Conservation (phyloP, 2,797 vertebrate genomes). For the Threskiornis aethiopicus region DNA sequence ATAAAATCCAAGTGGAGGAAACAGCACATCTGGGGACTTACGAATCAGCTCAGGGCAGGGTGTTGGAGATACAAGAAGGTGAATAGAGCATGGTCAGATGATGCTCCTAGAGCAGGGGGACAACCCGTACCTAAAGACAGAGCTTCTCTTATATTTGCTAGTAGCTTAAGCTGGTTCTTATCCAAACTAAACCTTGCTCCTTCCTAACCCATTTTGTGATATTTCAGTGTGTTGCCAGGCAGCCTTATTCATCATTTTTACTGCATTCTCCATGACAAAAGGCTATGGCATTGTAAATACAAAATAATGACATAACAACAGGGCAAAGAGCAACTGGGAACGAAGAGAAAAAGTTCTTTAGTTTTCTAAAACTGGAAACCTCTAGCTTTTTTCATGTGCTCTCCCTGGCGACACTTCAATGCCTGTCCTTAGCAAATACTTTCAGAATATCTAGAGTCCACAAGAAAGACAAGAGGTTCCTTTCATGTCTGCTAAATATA, state of each 20-base stretch:
- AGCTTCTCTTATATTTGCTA: background rate
- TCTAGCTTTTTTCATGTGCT: background rate
- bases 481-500: conserved; percentile 22
- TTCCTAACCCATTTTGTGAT: background rate
- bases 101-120: background rate
- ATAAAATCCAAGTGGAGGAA: background rate
- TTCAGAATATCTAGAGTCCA: background rate
- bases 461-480: background rate
- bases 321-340: background rate
- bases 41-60: background rate
- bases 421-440: background rate
- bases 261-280: background rate
- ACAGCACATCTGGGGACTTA: background rate
- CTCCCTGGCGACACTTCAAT: background rate
- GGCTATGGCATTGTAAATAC: background rate
- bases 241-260: conserved; percentile 12
- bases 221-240: background rate
- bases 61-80: background rate
- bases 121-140: background rate
- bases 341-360: background rate
- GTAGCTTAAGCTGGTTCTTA: background rate
- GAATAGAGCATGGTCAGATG: background rate
- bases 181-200: conserved; percentile 24
- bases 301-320: background rate
- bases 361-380: background rate